Base-by-base conservation (phyloP, 37 sponge, comb jelly and placozoan species). In the Lycopodina hypogea region DNA sequence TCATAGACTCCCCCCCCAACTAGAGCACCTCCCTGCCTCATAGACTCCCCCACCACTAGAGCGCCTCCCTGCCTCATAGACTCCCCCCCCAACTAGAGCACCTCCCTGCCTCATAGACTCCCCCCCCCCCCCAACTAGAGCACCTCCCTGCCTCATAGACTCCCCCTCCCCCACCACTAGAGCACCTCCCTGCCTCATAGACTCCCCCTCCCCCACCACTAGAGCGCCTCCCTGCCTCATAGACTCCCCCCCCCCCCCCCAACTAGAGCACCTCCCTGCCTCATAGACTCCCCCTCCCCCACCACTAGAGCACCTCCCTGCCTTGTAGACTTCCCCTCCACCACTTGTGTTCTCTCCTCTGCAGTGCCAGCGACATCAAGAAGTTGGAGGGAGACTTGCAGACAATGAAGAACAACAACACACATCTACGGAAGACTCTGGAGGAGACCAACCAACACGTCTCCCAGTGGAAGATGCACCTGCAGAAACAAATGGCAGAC, bases 361-460 rank as follows among this genome's bases (percentile, higher is more conserved):
- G 1, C 33, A 93, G 94, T 66, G 73, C 90, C 12, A 71, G 62
- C 60, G 89, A 92, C 77, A 86, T 77, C 42, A 92, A 95, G 80
- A 92, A 95, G 67, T 95, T 92, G 96, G 96, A 95, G 83, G 73
- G 83, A 41, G 96, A 95, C 81, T 55, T 87, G 77, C 88, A 92
- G 81, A 95, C 90, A 21, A 76, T 95, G 45, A 83, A 87, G 61
- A 92, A 86, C 75, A 92, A 89, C 81, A 95, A 95, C 61, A 73
- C 85, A 19, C 56, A 75, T 48, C 80, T 95, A 41, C 86, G 74
- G 26, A 74, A 86, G 19, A 90, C 92, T 0, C 86, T 95, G 42
- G 88, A 95, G 67, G 96, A 95, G 86, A 95, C 90, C 81, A 81
- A 69, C 15, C 69, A 80, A 22, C 84, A 92, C 60, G 90, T 95